These are phyloP conservation scores for Oreocharis arfaki DNA, from an alignment of 2,113 vertebrate species.

Conservation along the genomic window DNA sequence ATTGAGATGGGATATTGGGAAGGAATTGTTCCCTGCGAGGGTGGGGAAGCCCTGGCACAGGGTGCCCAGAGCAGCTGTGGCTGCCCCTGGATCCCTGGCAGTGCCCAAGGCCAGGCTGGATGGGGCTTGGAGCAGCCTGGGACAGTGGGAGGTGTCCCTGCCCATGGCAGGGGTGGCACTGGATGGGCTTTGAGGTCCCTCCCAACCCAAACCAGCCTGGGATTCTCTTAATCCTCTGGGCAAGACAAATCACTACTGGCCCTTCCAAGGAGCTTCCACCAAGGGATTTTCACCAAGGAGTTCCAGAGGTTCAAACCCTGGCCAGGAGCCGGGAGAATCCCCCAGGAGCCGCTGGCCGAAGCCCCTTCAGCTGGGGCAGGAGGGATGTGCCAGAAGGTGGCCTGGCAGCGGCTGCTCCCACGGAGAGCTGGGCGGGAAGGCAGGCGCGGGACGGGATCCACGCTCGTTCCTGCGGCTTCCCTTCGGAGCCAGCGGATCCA, in stretches of 20 bases:
- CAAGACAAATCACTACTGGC: background rate
- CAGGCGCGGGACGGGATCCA: fast-evolving
- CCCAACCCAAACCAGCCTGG: background rate
- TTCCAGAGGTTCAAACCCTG: background rate
- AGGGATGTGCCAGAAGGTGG: fast-evolving
- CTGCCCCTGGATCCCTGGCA: background rate
- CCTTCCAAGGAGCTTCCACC: background rate
- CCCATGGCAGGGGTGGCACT: background rate
- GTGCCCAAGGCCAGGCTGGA: background rate
- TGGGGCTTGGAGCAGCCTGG: background rate
- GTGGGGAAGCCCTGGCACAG: background rate
- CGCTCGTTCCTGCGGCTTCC: fast-evolving
- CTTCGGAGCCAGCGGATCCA: fast-evolving
- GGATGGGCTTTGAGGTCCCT: fast-evolving
- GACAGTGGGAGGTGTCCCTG: background rate
- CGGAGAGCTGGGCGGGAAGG: fast-evolving
- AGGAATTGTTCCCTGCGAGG: background rate
- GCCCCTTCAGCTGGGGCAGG: background rate
- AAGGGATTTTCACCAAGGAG: background rate
- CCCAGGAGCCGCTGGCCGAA: fast-evolving
- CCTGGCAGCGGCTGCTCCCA: background rate
- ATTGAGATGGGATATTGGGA: background rate
- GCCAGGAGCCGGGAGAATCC: background rate
- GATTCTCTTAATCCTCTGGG: background rate
- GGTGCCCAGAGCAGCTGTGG: fast-evolving